phyloP scores from a whole-genome alignment of 2,888 invertebrate genomes.

The Euspilapteryx auroguttella region DNA sequence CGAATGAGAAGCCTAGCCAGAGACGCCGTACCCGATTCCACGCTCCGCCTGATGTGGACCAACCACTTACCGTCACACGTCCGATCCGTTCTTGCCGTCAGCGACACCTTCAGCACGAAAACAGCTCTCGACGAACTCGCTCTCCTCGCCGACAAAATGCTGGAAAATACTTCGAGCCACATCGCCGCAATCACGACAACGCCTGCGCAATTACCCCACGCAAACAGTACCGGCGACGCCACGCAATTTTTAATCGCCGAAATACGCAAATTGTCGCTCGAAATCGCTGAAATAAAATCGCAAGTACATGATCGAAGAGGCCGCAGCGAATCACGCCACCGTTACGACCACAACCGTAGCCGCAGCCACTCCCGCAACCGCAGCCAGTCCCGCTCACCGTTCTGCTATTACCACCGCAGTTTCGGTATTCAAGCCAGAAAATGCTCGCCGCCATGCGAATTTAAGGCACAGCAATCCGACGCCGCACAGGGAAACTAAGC shows the following conservation, averaged over 20 bases:
- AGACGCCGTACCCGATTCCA: conserved; percentile 1
- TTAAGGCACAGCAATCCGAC: neutral
- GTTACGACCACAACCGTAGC: neutral
- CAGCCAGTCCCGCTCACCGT: neutral
- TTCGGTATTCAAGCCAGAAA: conserved; percentile 6
- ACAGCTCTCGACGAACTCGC: neutral
- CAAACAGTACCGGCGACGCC: neutral
- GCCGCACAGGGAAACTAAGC: conserved; percentile 2
- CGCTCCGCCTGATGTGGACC: conserved; percentile 3
- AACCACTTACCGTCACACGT: conserved; percentile 2
- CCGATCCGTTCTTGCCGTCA: conserved; percentile 3
- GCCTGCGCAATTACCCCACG: neutral
- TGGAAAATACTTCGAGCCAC: neutral
- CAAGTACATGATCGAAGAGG: too few relatives aligned
- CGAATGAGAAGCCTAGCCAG: conserved; percentile 1
- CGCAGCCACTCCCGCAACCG: neutral
- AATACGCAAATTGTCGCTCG: neutral
- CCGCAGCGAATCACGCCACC: too few relatives aligned
- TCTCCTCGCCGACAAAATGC: conserved; percentile 1
- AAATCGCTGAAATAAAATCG: neutral
- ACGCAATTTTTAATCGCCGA: neutral
- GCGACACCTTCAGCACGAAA: neutral
- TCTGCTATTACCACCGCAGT: conserved; percentile 8
- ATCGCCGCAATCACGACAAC: neutral
- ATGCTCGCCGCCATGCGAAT: conserved; percentile 3